Evolutionary conservation across 92 coral and sea anemone genomes (phyloP).

Genomic region (Pocillopora meandrina): DNA sequence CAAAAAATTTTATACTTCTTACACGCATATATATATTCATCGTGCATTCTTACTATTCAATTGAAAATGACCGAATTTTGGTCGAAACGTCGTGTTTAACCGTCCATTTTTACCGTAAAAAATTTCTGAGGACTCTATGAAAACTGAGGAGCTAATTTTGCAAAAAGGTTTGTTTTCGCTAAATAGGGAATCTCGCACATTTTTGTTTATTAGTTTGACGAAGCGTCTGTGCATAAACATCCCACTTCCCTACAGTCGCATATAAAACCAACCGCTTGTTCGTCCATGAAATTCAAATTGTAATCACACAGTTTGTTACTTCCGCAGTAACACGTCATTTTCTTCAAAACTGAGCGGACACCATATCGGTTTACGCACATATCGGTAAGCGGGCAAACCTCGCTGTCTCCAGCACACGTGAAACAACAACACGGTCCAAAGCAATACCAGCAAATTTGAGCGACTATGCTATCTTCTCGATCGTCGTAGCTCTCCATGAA

Average conservation of each 20-base stretch:
- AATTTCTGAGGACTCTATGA: no score
- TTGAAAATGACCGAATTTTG: no score
- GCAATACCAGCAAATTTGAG: constrained; percentile 56
- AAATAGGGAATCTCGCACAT: no score
- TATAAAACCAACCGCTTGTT: constrained; percentile 76
- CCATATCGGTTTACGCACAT: constrained; percentile 45
- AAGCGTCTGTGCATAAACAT: background rate
- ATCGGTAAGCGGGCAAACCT: constrained; percentile 72
- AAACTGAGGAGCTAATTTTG: no score
- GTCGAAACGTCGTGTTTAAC: no score
- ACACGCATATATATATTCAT: no score
- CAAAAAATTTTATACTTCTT: no score
- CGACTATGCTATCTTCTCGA: constrained; percentile 40
- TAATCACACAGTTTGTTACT: constrained; percentile 40
- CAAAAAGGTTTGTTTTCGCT: no score
- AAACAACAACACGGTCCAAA: constrained; percentile 79
- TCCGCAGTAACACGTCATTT: constrained; percentile 77
- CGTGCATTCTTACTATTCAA: no score
- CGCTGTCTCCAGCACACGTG: constrained; percentile 62
- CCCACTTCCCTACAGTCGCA: constrained; percentile 61
- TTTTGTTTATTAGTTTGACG: no score
- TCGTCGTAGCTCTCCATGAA: constrained; percentile 66
- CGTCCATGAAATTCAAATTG: constrained; percentile 58
- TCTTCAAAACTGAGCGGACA: constrained; percentile 42
- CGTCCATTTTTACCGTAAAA: no score